Evolutionary conservation across 2,888 invertebrate genomes (phyloP), one percentile per base, ranked within the genome.

Genomic region (Phengaris alcon): DNA sequence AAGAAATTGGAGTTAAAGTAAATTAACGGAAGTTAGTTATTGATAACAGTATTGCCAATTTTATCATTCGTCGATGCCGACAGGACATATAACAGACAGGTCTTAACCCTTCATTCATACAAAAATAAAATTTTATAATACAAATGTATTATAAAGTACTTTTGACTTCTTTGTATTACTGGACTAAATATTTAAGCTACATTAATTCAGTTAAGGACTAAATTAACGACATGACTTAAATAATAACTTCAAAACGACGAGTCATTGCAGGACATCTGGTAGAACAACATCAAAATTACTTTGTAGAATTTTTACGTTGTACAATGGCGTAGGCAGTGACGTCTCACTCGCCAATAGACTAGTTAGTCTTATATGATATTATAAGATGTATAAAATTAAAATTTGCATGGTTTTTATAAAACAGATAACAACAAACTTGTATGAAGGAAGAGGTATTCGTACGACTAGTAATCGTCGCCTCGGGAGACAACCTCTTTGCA

Each of bases 401-500:
- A 48, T 8, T 48, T 48, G 48, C 0, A 48, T 48, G 8, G 48
- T 48, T 48, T 35, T 48, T 48, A 48, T 12, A 57, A 15, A 57
- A 57, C 57, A 64, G 64, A 13, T 12, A 64, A 12, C 5, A 64
- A 6, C 35, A 44, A 64, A 44, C 35, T 64, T 64, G 64, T 64
- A 64, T 64, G 64, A 64, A 64, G 35, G 64, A 64, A 64, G 64
- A 64, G 64, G 35, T 44, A 35, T 35, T 13, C 12, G 35, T 6
- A 52, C 15, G 46, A 15, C 94, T 95, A 98, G 90, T 99, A 99
- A 90, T 99, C 99, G 79, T 97, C 97, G 52, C 99, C 99, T 78
- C 99, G 96, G 48, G 98, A 99, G 73, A 99, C 96, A 46, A 99
- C 96, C 91, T 99, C 99, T 91, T 99, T 99, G 94, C 99, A 99